Evolutionary conservation across 2,797 vertebrate genomes (phyloP), one percentile per base, ranked within the genome.

Genomic region (Rachycentron canadum): DNA sequence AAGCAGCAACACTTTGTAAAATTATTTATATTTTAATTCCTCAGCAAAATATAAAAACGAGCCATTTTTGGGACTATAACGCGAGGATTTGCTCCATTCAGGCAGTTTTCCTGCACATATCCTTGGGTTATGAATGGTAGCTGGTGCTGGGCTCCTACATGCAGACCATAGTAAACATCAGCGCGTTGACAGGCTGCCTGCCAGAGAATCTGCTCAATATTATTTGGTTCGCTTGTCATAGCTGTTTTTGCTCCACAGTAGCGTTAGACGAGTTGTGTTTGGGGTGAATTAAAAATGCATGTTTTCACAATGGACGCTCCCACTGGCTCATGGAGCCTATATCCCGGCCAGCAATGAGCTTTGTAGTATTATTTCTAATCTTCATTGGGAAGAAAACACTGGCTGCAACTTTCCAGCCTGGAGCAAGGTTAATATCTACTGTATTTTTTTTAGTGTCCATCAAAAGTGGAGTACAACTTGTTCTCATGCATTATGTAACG

Each of bases 251-350:
- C 60, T 73, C 17, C 14, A 66, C 47, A 21, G 45, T 28, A 23
- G 53, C 61, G 19, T 76, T 3, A 9, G n/a, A 40, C 40, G 30
- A 76, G 66, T 73, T 78, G 55, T 65, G 83, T 94, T 95, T 93
- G 92, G 95, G 94, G 94, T 95, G 93, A 95, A 94, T 95, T 96
- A 95, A 94, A 96, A 95, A 95, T 95, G 92, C 93, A 95, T 93
- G 94, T 85, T 94, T 94, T 88, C 90, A 94, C 95, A 94, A 94
- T 89, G 91, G 93, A 88, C 76, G 89, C 85, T 89, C 83, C 89
- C 79, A 60, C 5, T n/a, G 17, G 88, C 79, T 79, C 81, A 79
- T 83, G 85, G 7, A 32, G 32, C 32, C 7, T 9, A 58, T 40
- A 5, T 49, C 17, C 60, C 25, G 89, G 86, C 82, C 84, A 63